Conservation (phyloP, 2,797 vertebrate species). For the Emys orbicularis region DNA sequence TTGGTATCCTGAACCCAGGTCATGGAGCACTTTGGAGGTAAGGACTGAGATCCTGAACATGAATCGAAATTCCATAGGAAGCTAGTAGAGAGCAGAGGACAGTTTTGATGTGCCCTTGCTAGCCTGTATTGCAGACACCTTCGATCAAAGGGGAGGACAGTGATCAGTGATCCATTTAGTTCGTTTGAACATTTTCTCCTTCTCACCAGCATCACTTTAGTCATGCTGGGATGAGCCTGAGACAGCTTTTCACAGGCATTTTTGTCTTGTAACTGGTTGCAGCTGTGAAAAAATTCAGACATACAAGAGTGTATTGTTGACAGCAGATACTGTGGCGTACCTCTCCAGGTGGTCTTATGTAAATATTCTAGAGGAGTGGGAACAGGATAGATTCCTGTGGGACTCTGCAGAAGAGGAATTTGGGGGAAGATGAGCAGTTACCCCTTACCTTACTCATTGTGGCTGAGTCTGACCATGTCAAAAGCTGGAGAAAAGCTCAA, state of each 20-base stretch:
- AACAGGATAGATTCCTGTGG: background rate
- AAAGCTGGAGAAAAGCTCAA: background rate
- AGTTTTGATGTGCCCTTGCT: background rate
- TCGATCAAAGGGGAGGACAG: background rate
- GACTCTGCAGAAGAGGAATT: background rate
- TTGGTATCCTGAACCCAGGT: background rate
- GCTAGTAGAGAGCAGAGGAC: background rate
- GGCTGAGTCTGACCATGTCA: background rate
- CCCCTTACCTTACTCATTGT: rapidly evolving
- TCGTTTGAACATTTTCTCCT: background rate
- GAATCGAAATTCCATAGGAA: background rate
- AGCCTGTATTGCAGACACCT: background rate
- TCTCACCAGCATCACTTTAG: background rate
- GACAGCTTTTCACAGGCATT: background rate
- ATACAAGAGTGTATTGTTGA: background rate
- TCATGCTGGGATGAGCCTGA: background rate
- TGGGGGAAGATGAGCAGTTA: background rate
- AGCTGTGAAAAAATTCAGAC: background rate
- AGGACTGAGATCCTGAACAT: background rate
- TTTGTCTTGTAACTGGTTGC: background rate
- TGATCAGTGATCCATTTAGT: background rate
- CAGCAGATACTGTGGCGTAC: background rate
- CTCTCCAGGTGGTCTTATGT: background rate
- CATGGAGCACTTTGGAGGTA: background rate
- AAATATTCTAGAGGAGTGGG: background rate